phyloP scores from a whole-genome alignment of 2,888 invertebrate species.

The Timandra comae region DNA sequence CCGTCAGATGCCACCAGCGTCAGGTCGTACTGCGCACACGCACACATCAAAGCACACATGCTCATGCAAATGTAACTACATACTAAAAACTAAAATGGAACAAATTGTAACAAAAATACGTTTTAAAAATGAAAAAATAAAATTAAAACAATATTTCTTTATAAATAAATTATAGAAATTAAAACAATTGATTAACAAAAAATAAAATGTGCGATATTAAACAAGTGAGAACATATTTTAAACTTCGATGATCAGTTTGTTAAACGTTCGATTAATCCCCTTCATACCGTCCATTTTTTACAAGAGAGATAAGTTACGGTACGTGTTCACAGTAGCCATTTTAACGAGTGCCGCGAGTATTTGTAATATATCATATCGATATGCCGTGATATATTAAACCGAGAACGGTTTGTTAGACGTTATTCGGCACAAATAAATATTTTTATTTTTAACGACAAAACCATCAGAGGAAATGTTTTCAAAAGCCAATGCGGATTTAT shows the following conservation, averaged over 20 bases:
- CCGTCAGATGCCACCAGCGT: slow-evolving; percentile 93
- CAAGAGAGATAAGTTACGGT: slow-evolving; percentile 32
- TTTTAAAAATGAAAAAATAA: too few relatives aligned
- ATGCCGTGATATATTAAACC: slow-evolving; percentile 37
- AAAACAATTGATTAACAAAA: too few relatives aligned
- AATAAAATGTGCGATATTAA: too few relatives aligned
- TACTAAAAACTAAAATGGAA: neutral
- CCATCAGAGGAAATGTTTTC: slow-evolving; percentile 34
- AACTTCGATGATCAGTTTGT: slow-evolving; percentile 1
- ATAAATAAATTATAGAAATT: too few relatives aligned
- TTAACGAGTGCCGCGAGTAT: slow-evolving; percentile 36
- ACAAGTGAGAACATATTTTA: too few relatives aligned
- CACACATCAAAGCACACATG: slow-evolving; percentile 63
- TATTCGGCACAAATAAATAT: slow-evolving; percentile 25
- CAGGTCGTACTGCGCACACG: slow-evolving; percentile 85
- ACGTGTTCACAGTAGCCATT: slow-evolving; percentile 36
- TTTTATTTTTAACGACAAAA: slow-evolving; percentile 29
- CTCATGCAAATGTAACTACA: slow-evolving; percentile 50
- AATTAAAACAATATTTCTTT: too few relatives aligned
- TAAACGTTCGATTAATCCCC: slow-evolving; percentile 19
- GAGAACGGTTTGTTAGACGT: slow-evolving; percentile 31
- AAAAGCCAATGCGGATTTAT: slow-evolving; percentile 41
- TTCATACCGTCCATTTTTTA: slow-evolving; percentile 34
- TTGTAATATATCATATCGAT: slow-evolving; percentile 45
- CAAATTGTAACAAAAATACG: too few relatives aligned